These are phyloP conservation scores for Leucoma salicis DNA, from an alignment of 2,888 invertebrate species.

Conservation along the genomic window DNA sequence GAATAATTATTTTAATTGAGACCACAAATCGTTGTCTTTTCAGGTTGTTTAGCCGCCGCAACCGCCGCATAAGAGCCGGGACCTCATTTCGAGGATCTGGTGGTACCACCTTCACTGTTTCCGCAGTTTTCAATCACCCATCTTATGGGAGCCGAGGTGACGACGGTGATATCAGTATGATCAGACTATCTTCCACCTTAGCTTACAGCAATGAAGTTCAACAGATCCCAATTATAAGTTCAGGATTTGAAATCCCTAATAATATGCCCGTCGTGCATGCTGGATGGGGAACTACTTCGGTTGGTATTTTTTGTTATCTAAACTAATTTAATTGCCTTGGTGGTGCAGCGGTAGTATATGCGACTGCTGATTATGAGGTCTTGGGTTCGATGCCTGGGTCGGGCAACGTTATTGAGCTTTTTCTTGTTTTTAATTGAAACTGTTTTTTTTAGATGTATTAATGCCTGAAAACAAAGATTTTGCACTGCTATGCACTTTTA, in stretches of 20 bases:
- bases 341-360: no score
- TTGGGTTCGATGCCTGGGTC: no score
- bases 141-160: constrained; percentile 5
- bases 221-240: constrained; percentile 20
- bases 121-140: constrained; percentile 14
- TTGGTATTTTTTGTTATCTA: not conserved
- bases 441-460: no score
- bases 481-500: no score
- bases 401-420: no score
- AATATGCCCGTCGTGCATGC: constrained; percentile 32
- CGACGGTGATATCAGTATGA: constrained; percentile 14
- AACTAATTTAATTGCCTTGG: no score
- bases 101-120: constrained; percentile 1
- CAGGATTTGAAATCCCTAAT: constrained; percentile 27
- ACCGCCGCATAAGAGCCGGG: constrained; percentile 18
- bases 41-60: not conserved
- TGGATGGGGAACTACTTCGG: constrained; percentile 8
- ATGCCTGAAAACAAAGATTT: no score
- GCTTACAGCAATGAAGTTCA: constrained; percentile 22
- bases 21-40: no score
- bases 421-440: no score
- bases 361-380: no score
- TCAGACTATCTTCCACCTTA: constrained; percentile 12
- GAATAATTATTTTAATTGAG: no score
- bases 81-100: constrained; percentile 13